phyloP scores from a whole-genome alignment of 2,797 vertebrate genomes.

The Galagoides demidoff region DNA sequence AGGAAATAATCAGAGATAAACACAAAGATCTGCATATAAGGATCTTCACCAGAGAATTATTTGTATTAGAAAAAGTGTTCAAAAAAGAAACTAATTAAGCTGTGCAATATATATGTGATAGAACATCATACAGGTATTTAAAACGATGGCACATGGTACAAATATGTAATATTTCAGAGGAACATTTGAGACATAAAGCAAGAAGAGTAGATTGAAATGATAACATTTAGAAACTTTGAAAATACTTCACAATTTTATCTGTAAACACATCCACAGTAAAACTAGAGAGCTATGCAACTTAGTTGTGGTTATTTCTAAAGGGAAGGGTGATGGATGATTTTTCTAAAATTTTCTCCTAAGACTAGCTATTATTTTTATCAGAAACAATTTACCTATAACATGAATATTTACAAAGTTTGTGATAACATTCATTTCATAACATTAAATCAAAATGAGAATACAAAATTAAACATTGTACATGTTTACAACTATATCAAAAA shows the following conservation, averaged over 20 bases:
- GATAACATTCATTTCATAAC: not conserved
- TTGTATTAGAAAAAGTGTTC: not conserved
- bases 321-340: not conserved
- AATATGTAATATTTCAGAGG: not conserved
- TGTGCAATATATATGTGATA: not conserved
- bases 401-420: not conserved
- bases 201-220: not conserved
- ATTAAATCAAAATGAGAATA: not conserved
- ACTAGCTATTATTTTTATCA: not conserved
- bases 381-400: not conserved
- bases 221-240: not conserved
- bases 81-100: not conserved
- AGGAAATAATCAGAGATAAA: not conserved
- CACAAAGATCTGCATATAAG: not conserved
- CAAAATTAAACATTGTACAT: not conserved
- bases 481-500: not conserved
- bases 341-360: not conserved
- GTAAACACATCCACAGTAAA: not conserved
- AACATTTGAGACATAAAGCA: not conserved
- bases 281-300: not conserved
- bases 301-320: constrained; percentile 2
- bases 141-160: not conserved
- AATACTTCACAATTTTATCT: not conserved
- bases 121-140: not conserved
- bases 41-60: not conserved